Base-by-base conservation (phyloP, 1,140 invertebrate species). In the Drosophila tsacasi region DNA sequence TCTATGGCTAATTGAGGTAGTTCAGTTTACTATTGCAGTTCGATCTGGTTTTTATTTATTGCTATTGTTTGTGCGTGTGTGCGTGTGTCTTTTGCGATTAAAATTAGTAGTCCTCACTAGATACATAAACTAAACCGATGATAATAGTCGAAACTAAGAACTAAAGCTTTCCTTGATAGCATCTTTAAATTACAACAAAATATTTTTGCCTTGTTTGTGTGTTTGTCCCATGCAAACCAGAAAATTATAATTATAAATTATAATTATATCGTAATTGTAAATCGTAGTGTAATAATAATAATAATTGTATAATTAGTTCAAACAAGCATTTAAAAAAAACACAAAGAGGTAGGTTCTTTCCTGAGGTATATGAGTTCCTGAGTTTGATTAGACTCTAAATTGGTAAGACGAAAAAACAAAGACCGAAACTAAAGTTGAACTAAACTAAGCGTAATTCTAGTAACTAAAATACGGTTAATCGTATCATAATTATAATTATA, bases 301-400 rank as follows among this genome's bases (percentile, higher is more conserved):
- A 69, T 35, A 76, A 54, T 47, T 39, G 50, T 79, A 76, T 63
- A 75, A 67, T 44, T 61, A 71, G 30, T 72, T 27, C 15, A 60
- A 73, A 73, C 54, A 73, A 73, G 44, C 8, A 23, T 60, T 54
- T 3, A 10, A 35, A 61, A 61, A 60, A 66, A 80, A 83, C 77
- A 79, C 64, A 83, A 83, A 79, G 81, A 79, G 76, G 71, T 83
- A 83, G 69, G 60, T 79, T 78, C 68, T 89, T 87, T 87, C 80
- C 79, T 92, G 91, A 92, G 91, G 91, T 92, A 92, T 92, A 91
- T 92, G 85, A 91, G 91, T 92, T 92, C 86, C 91, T 89, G 90
- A 81, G 90, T 80, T 83, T 85, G 81, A 87, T 91, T 82, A 76
- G 63, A 72, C 58, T 82, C 68, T 72, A 64, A 58, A 58, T 47